These are phyloP conservation scores for Zaprionus kolodkinae DNA, from an alignment of 1,140 invertebrate genomes.

Conservation along the genomic window DNA sequence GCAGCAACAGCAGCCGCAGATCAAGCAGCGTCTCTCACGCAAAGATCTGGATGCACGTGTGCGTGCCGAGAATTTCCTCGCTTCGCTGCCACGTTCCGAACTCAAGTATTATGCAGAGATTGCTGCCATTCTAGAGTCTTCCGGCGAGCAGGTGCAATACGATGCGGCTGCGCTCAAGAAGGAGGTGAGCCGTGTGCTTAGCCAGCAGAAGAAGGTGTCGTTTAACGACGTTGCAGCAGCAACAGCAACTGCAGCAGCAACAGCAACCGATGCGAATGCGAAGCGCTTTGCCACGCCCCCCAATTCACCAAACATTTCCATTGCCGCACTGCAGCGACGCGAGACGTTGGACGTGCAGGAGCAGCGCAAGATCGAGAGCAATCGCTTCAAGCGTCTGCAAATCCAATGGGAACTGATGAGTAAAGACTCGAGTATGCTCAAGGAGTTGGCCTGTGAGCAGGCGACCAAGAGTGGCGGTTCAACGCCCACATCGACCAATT, in stretches of 20 bases:
- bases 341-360: constrained; percentile 72
- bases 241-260: constrained; percentile 41
- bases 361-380: constrained; percentile 82
- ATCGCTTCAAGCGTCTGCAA: constrained; percentile 90
- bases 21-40: constrained; percentile 84
- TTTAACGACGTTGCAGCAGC: constrained; percentile 84
- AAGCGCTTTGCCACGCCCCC: constrained; percentile 87
- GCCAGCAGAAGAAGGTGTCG: constrained; percentile 87
- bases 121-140: constrained; percentile 88
- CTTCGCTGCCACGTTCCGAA: constrained; percentile 79
- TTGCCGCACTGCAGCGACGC: constrained; percentile 71
- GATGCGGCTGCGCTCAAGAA: constrained; percentile 88
- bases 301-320: constrained; percentile 89
- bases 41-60: constrained; percentile 84
- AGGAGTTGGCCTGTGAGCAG: constrained; percentile 84
- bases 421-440: constrained; percentile 84
- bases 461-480: constrained; percentile 84
- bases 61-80: constrained; percentile 77
- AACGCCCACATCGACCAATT: constrained; percentile 82
- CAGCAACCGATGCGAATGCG: constrained; percentile 62
- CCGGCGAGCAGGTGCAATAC: constrained; percentile 87
- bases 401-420: constrained; percentile 94
- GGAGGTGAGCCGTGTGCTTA: constrained; percentile 89
- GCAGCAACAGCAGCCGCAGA: constrained; percentile 83
- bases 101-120: constrained; percentile 85